Conservation (phyloP, 2,113 vertebrate species). For the Scomber japonicus region DNA sequence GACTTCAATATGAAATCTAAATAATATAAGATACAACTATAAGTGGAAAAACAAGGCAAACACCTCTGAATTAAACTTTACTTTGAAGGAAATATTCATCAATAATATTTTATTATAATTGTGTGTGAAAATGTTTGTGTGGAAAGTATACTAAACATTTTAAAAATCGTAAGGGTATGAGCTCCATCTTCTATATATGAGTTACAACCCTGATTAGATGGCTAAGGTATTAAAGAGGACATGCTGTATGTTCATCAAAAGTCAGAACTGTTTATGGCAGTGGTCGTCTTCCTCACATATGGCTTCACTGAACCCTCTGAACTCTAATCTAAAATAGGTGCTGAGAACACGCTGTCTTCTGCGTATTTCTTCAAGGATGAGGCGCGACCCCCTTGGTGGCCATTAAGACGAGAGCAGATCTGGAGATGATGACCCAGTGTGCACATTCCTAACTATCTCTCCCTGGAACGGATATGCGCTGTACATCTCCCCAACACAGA, state of each 20-base stretch:
- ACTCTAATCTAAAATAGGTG: conserved; percentile 52
- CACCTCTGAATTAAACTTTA: too few relatives aligned
- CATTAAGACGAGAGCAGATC: conserved; percentile 27
- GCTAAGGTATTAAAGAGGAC: conserved; percentile 1
- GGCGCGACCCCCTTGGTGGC: conserved; percentile 13
- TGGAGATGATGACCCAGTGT: conserved; percentile 57
- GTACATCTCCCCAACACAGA: conserved; percentile 3
- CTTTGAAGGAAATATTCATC: not conserved
- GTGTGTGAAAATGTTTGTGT: not conserved
- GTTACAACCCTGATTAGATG: not conserved
- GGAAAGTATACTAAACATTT: not conserved
- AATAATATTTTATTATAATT: not conserved
- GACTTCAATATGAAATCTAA: too few relatives aligned
- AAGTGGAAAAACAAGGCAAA: not conserved
- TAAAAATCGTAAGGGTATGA: not conserved
- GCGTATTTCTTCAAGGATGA: not conserved
- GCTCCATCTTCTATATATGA: not conserved
- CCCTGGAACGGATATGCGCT: conserved; percentile 41
- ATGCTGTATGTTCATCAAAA: conserved; percentile 15
- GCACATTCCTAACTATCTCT: conserved; percentile 60
- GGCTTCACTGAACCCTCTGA: conserved; percentile 18
- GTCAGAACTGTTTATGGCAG: too few relatives aligned
- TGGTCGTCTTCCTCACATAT: not conserved
- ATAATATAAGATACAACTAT: too few relatives aligned
- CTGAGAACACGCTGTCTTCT: conserved; percentile 34